A percentile compares a stretch with the other conserved stretches of the same genome.
Evolutionary conservation across 2,797 vertebrate genomes (phyloP).

Genomic region (Rhynchonycteris naso): DNA sequence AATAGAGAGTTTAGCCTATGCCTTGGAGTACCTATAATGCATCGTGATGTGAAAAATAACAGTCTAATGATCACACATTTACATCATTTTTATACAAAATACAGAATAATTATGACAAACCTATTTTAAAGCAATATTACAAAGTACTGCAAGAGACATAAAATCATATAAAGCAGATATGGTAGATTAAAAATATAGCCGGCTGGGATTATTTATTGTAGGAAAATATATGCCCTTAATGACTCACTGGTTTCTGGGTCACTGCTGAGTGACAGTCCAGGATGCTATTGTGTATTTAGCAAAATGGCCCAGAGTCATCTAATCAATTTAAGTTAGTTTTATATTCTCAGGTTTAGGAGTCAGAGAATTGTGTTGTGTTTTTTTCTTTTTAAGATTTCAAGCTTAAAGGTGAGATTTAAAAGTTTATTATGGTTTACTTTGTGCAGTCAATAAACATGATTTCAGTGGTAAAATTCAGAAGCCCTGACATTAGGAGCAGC

Average conservation of each 20-base stretch:
- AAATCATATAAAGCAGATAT: conserved; percentile 44
- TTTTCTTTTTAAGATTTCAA: conserved; percentile 28
- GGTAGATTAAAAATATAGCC: conserved; percentile 48
- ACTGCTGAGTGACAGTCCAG: conserved; percentile 34
- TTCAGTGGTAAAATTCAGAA: conserved; percentile 22
- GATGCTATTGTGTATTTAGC: conserved; percentile 53
- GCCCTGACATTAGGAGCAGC: background rate
- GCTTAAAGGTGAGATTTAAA: conserved; percentile 25
- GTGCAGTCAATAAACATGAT: background rate
- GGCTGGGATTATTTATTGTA: conserved; percentile 48
- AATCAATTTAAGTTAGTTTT: conserved; percentile 71
- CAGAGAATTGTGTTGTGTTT: conserved; percentile 54
- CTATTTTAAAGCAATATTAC: background rate
- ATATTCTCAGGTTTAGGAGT: conserved; percentile 55
- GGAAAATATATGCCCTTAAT: conserved; percentile 20
- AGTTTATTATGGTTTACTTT: background rate
- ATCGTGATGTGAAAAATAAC: background rate
- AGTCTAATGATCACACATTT: background rate
- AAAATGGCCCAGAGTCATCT: conserved; percentile 55
- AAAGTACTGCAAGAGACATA: background rate
- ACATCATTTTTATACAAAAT: conserved; percentile 18
- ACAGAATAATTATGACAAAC: background rate
- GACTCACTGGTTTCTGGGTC: conserved; percentile 63
- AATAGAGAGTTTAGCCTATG: background rate
- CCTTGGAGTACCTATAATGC: background rate